Evolutionary conservation across 64 coral and sea anemone species (phyloP).

Genomic region (Montipora capricornis): DNA sequence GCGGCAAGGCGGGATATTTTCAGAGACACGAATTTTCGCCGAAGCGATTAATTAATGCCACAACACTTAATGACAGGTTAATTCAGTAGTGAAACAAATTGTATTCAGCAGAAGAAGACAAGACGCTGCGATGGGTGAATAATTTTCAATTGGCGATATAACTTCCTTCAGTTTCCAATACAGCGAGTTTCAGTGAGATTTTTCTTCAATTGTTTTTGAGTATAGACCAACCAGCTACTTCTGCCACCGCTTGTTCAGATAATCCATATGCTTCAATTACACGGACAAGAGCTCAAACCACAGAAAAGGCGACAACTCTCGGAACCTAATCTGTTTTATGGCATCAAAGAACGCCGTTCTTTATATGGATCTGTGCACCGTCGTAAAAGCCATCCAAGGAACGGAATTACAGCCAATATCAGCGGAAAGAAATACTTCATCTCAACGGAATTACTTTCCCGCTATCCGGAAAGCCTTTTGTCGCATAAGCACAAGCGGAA

Average conservation of each 20-base stretch:
- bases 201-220: no score
- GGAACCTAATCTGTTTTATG: background rate
- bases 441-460: background rate
- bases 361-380: background rate
- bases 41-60: no score
- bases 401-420: constrained; percentile 45
- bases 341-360: background rate
- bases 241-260: background rate
- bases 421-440: constrained; percentile 65
- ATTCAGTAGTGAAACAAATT: no score
- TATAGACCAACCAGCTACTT: no score
- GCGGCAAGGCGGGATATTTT: background rate
- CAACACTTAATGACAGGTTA: no score
- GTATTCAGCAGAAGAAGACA: no score
- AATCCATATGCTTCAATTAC: constrained; percentile 18
- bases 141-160: no score
- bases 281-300: background rate
- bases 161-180: no score
- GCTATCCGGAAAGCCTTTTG: constrained; percentile 56
- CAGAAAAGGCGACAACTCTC: background rate
- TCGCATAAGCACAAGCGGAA: background rate
- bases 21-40: no score
- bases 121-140: no score
- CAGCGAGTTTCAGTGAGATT: no score
- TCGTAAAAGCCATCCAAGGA: constrained; percentile 5